Evolutionary conservation across 2,888 invertebrate genomes (phyloP).

Genomic region (Iselma pallidipennis): DNA sequence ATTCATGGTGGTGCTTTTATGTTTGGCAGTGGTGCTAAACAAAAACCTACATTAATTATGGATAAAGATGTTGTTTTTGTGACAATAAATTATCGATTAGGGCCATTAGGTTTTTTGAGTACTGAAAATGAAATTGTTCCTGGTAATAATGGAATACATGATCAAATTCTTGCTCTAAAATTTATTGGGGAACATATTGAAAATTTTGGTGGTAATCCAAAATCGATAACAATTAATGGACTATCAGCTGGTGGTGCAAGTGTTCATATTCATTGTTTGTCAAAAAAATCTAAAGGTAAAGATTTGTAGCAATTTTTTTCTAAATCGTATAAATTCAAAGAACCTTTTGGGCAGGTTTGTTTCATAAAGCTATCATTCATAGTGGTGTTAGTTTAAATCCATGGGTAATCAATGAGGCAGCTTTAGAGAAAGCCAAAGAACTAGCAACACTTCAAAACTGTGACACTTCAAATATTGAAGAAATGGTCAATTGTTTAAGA

Average conservation of each 20-base stretch:
- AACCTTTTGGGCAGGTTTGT: too few relatives aligned
- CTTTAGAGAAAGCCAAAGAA: conserved; percentile 64
- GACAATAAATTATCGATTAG: conserved; percentile 71
- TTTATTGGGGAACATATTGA: conserved; percentile 72
- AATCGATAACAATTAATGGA: conserved; percentile 69
- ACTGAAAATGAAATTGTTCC: conserved; percentile 71
- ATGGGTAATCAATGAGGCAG: conserved; percentile 61
- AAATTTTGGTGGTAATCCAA: conserved; percentile 72
- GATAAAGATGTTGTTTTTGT: conserved; percentile 68
- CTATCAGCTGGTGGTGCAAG: conserved; percentile 76
- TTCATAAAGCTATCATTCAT: conserved; percentile 67
- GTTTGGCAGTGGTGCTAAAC: conserved; percentile 63
- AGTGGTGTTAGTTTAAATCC: conserved; percentile 71
- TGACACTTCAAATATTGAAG: conserved; percentile 58
- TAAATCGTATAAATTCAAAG: too few relatives aligned
- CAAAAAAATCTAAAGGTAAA: too few relatives aligned
- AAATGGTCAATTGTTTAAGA: conserved; percentile 64
- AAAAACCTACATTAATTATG: conserved; percentile 65
- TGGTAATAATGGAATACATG: conserved; percentile 75
- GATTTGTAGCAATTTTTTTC: too few relatives aligned
- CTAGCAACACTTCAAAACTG: conserved; percentile 69
- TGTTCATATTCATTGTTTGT: conserved; percentile 72
- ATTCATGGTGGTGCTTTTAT: conserved; percentile 74
- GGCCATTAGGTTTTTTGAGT: conserved; percentile 76
- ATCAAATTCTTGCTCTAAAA: conserved; percentile 70